A percentile compares a stretch with the other conserved stretches of the same genome.
Conservation (phyloP, 1,140 invertebrate species). For the Temnothorax longispinosus region DNA sequence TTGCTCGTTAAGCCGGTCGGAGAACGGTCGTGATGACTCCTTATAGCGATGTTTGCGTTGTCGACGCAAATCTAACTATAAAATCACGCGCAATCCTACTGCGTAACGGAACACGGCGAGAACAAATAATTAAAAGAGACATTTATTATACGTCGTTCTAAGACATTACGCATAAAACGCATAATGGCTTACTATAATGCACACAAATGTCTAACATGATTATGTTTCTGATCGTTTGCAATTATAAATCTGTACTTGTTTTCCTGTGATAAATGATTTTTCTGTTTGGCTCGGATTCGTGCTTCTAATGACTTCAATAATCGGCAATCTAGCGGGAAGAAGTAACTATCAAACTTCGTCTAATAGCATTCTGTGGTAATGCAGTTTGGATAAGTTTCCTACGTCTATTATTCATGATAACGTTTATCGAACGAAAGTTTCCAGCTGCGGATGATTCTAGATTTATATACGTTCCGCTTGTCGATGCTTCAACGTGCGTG, state of each 20-base stretch:
- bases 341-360: constrained; percentile 57
- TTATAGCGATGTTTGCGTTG: background rate
- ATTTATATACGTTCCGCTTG: constrained; percentile 44
- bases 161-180: background rate
- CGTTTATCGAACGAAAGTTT: constrained; percentile 60
- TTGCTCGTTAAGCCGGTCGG: constrained; percentile 32
- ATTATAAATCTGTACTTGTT: background rate
- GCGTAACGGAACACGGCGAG: background rate
- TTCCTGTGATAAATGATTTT: constrained; percentile 22
- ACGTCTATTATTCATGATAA: constrained; percentile 63
- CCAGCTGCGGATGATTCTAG: constrained; percentile 52
- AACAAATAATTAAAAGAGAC: background rate
- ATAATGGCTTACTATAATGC: background rate
- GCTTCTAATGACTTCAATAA: constrained; percentile 43
- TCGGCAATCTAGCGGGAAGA: constrained; percentile 49
- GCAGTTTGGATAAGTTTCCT: constrained; percentile 60
- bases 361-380: constrained; percentile 60
- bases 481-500: constrained; percentile 7
- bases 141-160: background rate
- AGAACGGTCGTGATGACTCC: constrained; percentile 29
- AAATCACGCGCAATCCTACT: constrained; percentile 11
- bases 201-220: background rate
- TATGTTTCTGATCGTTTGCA: too few species aligned
- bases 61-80: constrained; percentile 8
- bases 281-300: background rate